A percentile compares a stretch with the other conserved stretches of the same genome.
These are phyloP conservation scores for Agrotis ipsilon DNA, from an alignment of 2,888 invertebrate species.

Conservation along the genomic window DNA sequence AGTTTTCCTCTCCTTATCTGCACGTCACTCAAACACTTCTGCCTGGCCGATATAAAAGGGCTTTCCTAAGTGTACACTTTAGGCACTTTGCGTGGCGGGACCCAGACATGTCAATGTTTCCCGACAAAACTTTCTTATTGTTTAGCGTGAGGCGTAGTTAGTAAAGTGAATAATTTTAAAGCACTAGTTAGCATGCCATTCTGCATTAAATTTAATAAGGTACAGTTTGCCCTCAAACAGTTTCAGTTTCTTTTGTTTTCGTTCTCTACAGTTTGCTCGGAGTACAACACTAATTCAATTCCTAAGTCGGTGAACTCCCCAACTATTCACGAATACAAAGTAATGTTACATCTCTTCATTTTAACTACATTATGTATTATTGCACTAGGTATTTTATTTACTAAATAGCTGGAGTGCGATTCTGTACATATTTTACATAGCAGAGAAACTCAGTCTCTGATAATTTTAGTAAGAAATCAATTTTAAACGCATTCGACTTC, in stretches of 20 bases:
- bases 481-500: conserved; percentile 25
- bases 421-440: conserved; percentile 47
- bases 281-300: conserved; percentile 36
- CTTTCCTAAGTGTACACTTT: conserved; percentile 14
- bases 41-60: conserved; percentile 1
- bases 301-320: conserved; percentile 24
- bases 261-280: too few species aligned
- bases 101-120: conserved; percentile 12
- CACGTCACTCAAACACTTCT: background rate
- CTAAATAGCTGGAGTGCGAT: conserved; percentile 45
- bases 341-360: conserved; percentile 27
- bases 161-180: conserved; percentile 21
- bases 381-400: conserved; percentile 41
- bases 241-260: too few species aligned
- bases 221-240: conserved; percentile 26
- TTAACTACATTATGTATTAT: conserved; percentile 25
- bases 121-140: conserved; percentile 11
- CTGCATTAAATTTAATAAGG: conserved; percentile 24
- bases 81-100: conserved; percentile 13
- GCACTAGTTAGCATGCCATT: conserved; percentile 41
- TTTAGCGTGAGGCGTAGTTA: conserved; percentile 9
- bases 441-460: background rate
- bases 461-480: conserved; percentile 48
- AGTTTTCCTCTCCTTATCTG: background rate
- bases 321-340: conserved; percentile 53